Evolutionary conservation across 1,140 invertebrate species (phyloP), one percentile per base, ranked within the genome.

Genomic region (Orchesella cincta): DNA sequence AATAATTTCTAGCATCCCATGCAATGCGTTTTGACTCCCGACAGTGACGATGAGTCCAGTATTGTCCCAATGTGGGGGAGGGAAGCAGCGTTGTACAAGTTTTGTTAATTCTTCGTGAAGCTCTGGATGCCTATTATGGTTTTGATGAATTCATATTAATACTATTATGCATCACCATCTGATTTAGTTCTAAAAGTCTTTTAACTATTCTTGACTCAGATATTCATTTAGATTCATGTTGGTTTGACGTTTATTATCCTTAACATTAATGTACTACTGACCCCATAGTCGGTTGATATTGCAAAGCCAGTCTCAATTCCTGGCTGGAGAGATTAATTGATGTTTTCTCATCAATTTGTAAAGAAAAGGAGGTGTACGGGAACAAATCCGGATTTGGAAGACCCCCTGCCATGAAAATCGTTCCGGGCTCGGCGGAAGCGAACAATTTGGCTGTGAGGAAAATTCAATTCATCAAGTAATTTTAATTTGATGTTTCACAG

Each of bases 301-400:
- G 92, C 23, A 93, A 84, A 12, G 90, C 90, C 28, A 86, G 85
- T 0, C 86, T 87, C 76, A 94, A 84, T 76, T 89, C 87, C 76
- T 86, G 84, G 1, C 88, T 88, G 64, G 90, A 86, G 0, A 93
- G 79, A 1, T 86, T 82, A 62, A 92, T 84, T 0, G 83, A 84
- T 0, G 86, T 86, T 8, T 90, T 91, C 82, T 90, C 88, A 82
- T 87, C 89, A 16, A 92, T 84, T 76, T 87, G 88, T 2, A 93
- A 82, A n/a, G 88, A 85, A 0, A 92, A 88, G 36, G 89, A 88
- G 77, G 88, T 85, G 83, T 93, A 92, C 0, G 93, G 93, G 83
- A 93, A 93, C 1, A 92, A 89, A 26, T 88, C 85, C 74, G 92
- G 90, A 81, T 93, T 93, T 0, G 93, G 92, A 88, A 93, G 90